These are phyloP conservation scores for Amphimallon solstitiale DNA, from an alignment of 2,888 invertebrate genomes.

Conservation along the genomic window DNA sequence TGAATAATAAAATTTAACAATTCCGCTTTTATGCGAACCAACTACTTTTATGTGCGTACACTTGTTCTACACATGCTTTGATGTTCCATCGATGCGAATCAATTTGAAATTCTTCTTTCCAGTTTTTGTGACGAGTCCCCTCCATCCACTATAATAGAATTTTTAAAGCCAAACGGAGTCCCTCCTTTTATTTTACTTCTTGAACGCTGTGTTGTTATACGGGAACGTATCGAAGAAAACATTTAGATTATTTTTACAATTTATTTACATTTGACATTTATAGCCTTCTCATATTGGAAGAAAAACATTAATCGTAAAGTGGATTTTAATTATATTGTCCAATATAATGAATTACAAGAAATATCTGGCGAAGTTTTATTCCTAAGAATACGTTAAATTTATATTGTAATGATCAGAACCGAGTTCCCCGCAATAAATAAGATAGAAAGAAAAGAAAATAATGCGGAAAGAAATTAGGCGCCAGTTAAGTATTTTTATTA, in stretches of 20 bases:
- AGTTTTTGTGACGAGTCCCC: conserved; percentile 24
- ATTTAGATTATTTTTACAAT: conserved; percentile 12
- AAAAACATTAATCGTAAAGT: not conserved
- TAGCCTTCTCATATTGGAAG: not conserved
- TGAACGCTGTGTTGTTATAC: not conserved
- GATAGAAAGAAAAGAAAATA: no score
- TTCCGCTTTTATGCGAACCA: conserved; percentile 57
- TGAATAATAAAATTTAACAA: conserved; percentile 62
- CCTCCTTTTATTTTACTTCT: conserved; percentile 5
- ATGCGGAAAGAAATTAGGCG: no score
- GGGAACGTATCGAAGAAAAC: not conserved
- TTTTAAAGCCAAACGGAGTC: conserved; percentile 15
- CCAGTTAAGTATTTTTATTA: no score
- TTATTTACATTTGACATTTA: conserved; percentile 6
- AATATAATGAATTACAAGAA: no score
- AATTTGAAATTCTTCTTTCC: conserved; percentile 46
- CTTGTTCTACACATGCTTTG: conserved; percentile 53
- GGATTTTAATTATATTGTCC: not conserved
- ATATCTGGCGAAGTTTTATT: no score
- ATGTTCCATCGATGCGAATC: conserved; percentile 52
- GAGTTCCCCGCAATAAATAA: no score
- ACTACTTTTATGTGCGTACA: conserved; percentile 48
- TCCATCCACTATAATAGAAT: conserved; percentile 23
- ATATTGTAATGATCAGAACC: no score
- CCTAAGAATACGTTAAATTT: no score